phyloP scores from a whole-genome alignment of 2,797 vertebrate genomes.

The Cynopterus sphinx region DNA sequence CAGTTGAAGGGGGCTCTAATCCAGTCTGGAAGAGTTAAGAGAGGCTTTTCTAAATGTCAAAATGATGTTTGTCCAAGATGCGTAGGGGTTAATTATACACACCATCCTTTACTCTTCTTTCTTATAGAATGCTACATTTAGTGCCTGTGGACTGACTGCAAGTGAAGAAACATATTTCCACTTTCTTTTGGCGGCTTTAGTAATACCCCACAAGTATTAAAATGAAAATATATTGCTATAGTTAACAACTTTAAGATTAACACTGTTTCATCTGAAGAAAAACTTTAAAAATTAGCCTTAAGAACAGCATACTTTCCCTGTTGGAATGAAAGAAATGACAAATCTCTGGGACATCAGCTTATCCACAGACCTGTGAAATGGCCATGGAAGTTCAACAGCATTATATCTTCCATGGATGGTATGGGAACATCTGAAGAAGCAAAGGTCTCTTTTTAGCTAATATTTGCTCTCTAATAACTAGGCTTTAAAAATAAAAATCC shows the following conservation, averaged over 20 bases:
- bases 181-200: background rate
- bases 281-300: background rate
- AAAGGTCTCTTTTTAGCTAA: background rate
- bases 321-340: background rate
- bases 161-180: background rate
- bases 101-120: background rate
- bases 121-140: accelerated
- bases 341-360: background rate
- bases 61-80: background rate
- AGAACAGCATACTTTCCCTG: background rate
- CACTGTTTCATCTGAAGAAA: background rate
- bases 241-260: background rate
- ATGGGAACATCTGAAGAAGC: background rate
- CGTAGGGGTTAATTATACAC: background rate
- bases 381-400: accelerated
- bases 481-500: background rate
- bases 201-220: background rate
- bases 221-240: background rate
- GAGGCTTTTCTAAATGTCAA: background rate
- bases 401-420: accelerated
- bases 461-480: background rate
- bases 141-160: background rate
- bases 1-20: background rate
- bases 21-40: background rate
- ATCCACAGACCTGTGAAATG: background rate